A percentile compares a stretch with the other conserved stretches of the same genome.
Conservation (phyloP, 2,113 vertebrate species). For the Lepus americanus region DNA sequence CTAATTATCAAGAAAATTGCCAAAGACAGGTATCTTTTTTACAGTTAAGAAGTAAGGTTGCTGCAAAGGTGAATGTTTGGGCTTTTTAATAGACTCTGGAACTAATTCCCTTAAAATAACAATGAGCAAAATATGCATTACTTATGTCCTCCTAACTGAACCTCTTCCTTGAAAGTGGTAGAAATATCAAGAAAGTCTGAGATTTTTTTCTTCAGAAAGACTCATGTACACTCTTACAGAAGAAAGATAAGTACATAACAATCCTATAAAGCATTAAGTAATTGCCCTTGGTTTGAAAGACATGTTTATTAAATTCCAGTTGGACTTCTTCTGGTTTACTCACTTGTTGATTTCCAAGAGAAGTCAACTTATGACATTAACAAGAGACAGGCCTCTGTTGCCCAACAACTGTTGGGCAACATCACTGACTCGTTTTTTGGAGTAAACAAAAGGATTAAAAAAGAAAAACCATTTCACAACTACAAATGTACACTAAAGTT, state of each 20-base stretch:
- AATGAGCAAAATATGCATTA: slow-evolving; percentile 1
- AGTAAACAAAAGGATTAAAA: slow-evolving; percentile 72
- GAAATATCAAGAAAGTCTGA: neutral
- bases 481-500: slow-evolving; percentile 48
- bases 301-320: slow-evolving; percentile 40
- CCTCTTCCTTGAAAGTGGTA: neutral
- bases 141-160: neutral
- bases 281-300: slow-evolving; percentile 54
- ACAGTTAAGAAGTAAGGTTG: neutral
- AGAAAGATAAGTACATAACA: neutral
- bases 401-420: slow-evolving; percentile 71
- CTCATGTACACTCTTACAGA: slow-evolving; percentile 3
- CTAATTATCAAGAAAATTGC: neutral
- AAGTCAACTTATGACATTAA: slow-evolving; percentile 59
- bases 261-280: slow-evolving; percentile 48
- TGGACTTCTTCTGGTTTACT: slow-evolving; percentile 44
- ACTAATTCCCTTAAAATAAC: neutral
- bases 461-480: slow-evolving; percentile 65
- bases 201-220: slow-evolving; percentile 50
- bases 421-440: slow-evolving; percentile 65
- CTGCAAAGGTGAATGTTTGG: neutral
- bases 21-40: neutral
- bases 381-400: slow-evolving; percentile 64
- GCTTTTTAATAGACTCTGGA: neutral
- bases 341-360: slow-evolving; percentile 64